Conservation (phyloP, 2,888 invertebrate species). For the Apeira syringaria region DNA sequence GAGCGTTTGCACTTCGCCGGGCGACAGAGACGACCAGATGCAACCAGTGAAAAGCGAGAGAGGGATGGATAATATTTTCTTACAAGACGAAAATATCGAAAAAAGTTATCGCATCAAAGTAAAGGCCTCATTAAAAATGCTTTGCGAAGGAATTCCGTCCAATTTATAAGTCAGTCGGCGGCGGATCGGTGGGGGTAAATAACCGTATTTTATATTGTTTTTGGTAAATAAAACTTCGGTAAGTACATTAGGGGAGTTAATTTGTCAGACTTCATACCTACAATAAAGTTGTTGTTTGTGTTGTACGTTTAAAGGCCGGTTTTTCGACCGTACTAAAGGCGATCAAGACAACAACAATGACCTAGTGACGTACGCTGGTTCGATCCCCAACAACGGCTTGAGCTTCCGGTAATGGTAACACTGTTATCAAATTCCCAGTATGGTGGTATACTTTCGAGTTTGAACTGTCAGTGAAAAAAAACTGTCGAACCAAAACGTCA, state of each 20-base stretch:
- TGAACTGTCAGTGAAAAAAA: too few relatives aligned
- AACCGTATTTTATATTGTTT: conserved; percentile 64
- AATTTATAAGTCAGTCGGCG: conserved; percentile 73
- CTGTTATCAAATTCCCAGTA: too few relatives aligned
- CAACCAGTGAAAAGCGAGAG: conserved; percentile 38
- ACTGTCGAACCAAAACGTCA: too few relatives aligned
- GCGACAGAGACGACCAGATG: conserved; percentile 48
- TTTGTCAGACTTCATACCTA: conserved; percentile 20
- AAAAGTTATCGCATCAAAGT: conserved; percentile 81
- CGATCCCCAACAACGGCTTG: too few relatives aligned
- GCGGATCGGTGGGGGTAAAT: conserved; percentile 71
- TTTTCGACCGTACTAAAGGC: too few relatives aligned
- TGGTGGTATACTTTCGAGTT: too few relatives aligned
- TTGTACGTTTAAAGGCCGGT: not conserved
- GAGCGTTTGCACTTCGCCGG: conserved; percentile 63
- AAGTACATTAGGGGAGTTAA: conserved; percentile 27
- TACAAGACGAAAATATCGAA: conserved; percentile 75
- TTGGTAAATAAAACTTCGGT: conserved; percentile 52
- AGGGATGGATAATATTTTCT: conserved; percentile 60
- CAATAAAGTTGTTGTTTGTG: conserved; percentile 8
- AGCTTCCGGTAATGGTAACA: too few relatives aligned
- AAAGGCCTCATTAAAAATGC: conserved; percentile 81
- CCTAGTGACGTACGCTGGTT: too few relatives aligned
- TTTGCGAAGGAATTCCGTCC: conserved; percentile 74
- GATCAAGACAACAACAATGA: too few relatives aligned